phyloP scores from a whole-genome alignment of 2,888 invertebrate species.

The Cephus rjabovi region DNA sequence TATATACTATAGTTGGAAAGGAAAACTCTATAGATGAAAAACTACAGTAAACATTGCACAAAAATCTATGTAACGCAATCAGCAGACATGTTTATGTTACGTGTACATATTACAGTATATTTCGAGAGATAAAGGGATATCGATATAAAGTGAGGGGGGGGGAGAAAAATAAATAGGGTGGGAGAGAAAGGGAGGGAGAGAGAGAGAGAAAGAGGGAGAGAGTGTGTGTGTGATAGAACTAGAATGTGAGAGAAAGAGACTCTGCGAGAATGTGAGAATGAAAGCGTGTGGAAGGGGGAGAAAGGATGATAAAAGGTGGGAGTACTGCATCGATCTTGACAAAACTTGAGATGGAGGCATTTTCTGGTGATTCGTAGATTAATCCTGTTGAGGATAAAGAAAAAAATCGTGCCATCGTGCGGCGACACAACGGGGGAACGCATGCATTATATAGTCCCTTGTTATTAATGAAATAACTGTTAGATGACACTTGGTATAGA shows the following conservation, averaged over 20 bases:
- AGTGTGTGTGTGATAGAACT: not conserved
- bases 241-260: conserved; percentile 27
- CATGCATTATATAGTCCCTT: conserved; percentile 56
- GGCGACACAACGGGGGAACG: conserved; percentile 54
- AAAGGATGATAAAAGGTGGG: not conserved
- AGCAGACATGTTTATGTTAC: conserved; percentile 46
- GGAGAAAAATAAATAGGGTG: not conserved
- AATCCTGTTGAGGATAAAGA: conserved; percentile 30
- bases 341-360: conserved; percentile 40
- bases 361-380: conserved; percentile 48
- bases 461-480: conserved; percentile 58
- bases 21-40: conserved; percentile 40
- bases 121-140: conserved; percentile 36
- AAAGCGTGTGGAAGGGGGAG: not conserved
- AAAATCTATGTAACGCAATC: conserved; percentile 52
- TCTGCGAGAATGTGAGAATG: conserved; percentile 32
- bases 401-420: conserved; percentile 60
- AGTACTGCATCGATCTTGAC: conserved; percentile 31
- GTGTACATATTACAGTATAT: conserved; percentile 44
- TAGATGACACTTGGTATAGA: conserved; percentile 57
- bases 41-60: conserved; percentile 56
- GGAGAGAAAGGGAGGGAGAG: not conserved
- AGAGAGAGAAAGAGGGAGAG: not conserved
- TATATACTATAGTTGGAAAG: conserved; percentile 41
- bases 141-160: conserved; percentile 28